Evolutionary conservation across 1,140 invertebrate genomes (phyloP), one percentile per base, ranked within the genome.

Genomic region (Chironomus striatipennis): DNA sequence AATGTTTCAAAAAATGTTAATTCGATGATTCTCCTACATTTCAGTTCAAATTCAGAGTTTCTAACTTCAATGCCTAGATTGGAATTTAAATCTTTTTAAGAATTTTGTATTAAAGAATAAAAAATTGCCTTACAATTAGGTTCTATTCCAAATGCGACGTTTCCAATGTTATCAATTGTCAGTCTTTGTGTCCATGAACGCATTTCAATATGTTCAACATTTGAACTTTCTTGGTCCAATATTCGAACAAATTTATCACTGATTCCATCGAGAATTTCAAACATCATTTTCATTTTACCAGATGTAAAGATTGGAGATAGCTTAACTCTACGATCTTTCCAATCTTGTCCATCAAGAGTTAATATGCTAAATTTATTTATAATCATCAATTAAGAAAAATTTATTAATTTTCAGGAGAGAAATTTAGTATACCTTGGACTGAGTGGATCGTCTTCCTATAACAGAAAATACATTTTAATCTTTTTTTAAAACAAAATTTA

Each of bases 251-350:
- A 79, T 75, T 84, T 79, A 64, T 85, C 80, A 8, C 83, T 82
- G 76, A 85, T 83, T 4, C 82, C 78, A 5, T 83, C 82, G 64
- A 87, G 83, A 7, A 83, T 82, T 74, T 82, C 79, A 77, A 85
- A 87, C 85, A 87, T 87, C 15, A 79, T 84, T 77, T 86, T 88
- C 77, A 90, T 83, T 79, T 89, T 90, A 6, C 85, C 85, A 0
- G 86, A 86, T 24, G 84, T 84, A 76, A 88, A 87, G 6, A 86
- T 80, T 2, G 85, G 85, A 0, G 82, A 83, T 12, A 87, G 78
- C 67, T 82, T 81, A 8, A 74, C 79, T 73, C 86, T 79, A 1
- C 87, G 78, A 18, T 80, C 76, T 76, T 82, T 83, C 87, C 87
- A 88, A 65, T 79, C 76, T 42, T 65, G n/a, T 9, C 77, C 80